A percentile compares a stretch with the other conserved stretches of the same genome.
Evolutionary conservation across 2,113 vertebrate species (phyloP).

Genomic region (Saguinus midas): DNA sequence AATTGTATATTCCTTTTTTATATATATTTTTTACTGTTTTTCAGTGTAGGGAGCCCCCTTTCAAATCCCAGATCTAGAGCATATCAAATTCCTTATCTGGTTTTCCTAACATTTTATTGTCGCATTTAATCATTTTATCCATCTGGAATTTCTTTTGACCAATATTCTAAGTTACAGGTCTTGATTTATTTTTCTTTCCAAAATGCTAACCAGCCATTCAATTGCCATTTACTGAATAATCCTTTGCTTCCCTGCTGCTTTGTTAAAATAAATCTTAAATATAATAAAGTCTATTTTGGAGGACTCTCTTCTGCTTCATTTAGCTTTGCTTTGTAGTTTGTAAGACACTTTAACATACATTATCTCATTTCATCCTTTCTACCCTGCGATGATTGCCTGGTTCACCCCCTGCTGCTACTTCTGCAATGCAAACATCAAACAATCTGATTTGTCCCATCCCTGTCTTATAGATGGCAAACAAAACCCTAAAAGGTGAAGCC

Average conservation of each 20-base stretch:
- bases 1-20: conserved; percentile 45
- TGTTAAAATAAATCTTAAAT: conserved; percentile 76
- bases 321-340: conserved; percentile 73
- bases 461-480: conserved; percentile 39
- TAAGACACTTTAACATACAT: conserved; percentile 63
- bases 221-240: conserved; percentile 63
- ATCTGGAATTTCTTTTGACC: conserved; percentile 59
- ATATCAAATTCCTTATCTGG: conserved; percentile 68
- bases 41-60: neutral
- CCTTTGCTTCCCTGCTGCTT: conserved; percentile 68
- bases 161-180: conserved; percentile 35
- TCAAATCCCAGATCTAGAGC: conserved; percentile 55
- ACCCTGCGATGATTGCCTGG: conserved; percentile 47
- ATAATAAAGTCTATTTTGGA: conserved; percentile 71
- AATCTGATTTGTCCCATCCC: conserved; percentile 41
- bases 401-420: conserved; percentile 39
- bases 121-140: conserved; percentile 65
- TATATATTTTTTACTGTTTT: conserved; percentile 28
- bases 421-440: conserved; percentile 36
- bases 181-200: conserved; percentile 67
- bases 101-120: conserved; percentile 60
- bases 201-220: conserved; percentile 65
- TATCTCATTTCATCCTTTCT: conserved; percentile 63
- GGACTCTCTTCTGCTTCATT: conserved; percentile 73
- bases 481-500: conserved; percentile 45